Evolutionary conservation across 2,888 invertebrate genomes (phyloP).

Genomic region (Pyrrhia umbra): DNA sequence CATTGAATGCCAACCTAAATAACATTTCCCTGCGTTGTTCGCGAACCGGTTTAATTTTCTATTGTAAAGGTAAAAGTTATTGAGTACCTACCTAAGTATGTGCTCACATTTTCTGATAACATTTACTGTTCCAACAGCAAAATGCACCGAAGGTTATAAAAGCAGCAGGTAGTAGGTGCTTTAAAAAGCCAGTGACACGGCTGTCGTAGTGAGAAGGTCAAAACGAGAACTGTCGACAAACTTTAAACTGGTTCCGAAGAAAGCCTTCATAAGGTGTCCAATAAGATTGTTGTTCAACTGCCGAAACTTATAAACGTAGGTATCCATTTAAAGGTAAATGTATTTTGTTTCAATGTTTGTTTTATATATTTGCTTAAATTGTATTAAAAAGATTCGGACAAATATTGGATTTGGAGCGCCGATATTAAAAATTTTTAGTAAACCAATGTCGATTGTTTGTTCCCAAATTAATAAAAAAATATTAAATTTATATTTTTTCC

Average conservation of each 20-base stretch:
- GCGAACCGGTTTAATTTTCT: slow-evolving; percentile 27
- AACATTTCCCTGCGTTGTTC: background rate
- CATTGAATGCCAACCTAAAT: background rate
- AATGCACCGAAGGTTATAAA: slow-evolving; percentile 57
- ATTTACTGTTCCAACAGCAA: slow-evolving; percentile 60
- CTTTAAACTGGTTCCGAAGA: slow-evolving; percentile 75
- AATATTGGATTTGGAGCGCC: slow-evolving; percentile 22
- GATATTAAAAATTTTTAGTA: slow-evolving; percentile 21
- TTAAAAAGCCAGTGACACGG: slow-evolving; percentile 67
- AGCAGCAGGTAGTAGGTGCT: slow-evolving; percentile 61
- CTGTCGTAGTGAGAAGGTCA: slow-evolving; percentile 72
- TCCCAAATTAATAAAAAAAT: background rate
- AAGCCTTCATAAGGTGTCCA: slow-evolving; percentile 67
- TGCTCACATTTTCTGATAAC: slow-evolving; percentile 48
- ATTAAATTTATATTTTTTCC: background rate
- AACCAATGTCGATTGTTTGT: background rate
- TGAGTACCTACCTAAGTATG: slow-evolving; percentile 26
- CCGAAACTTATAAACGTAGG: slow-evolving; percentile 59
- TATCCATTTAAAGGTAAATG: slow-evolving; percentile 59
- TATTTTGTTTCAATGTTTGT: slow-evolving; percentile 50
- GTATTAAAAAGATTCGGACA: slow-evolving; percentile 23
- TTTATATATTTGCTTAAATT: slow-evolving; percentile 25
- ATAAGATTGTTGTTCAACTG: slow-evolving; percentile 65
- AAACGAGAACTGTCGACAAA: slow-evolving; percentile 66
- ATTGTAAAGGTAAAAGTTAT: slow-evolving; percentile 27